These are phyloP conservation scores for Drosophila setifemur DNA, from an alignment of 1,140 invertebrate species.

Conservation along the genomic window DNA sequence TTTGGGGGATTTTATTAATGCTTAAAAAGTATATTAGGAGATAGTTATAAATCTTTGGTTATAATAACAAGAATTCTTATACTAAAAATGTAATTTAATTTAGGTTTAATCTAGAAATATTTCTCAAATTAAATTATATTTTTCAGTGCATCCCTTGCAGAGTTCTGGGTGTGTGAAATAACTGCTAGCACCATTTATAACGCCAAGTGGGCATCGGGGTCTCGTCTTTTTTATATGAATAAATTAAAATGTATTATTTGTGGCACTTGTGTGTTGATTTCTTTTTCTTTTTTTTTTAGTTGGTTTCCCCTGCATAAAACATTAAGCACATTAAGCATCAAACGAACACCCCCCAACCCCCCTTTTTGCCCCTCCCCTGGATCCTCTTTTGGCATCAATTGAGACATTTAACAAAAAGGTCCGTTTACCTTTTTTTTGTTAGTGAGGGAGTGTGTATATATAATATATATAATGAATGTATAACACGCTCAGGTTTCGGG, in stretches of 20 bases:
- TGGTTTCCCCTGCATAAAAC: slow-evolving; percentile 51
- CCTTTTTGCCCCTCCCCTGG: not conserved
- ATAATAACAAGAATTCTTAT: too few species aligned
- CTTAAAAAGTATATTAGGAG: too few species aligned
- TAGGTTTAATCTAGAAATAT: too few species aligned
- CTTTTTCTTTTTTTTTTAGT: not conserved
- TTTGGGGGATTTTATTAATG: not conserved
- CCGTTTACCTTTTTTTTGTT: slow-evolving; percentile 50
- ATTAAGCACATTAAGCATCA: slow-evolving; percentile 58
- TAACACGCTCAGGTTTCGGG: slow-evolving; percentile 42
- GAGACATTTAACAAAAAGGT: slow-evolving; percentile 72
- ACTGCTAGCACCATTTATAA: slow-evolving; percentile 14
- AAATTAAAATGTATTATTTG: slow-evolving; percentile 61
- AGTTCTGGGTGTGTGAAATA: not conserved
- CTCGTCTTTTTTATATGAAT: slow-evolving; percentile 48
- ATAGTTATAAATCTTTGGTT: too few species aligned
- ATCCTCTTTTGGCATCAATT: slow-evolving; percentile 51
- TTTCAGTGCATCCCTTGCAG: not conserved
- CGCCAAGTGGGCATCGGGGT: slow-evolving; percentile 20
- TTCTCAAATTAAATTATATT: too few species aligned
- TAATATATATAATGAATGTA: slow-evolving; percentile 40
- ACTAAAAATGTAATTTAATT: too few species aligned
- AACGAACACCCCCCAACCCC: slow-evolving; percentile 8
- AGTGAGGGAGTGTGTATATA: not conserved
- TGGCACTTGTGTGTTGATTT: slow-evolving; percentile 10